phyloP scores from a whole-genome alignment of 2,888 invertebrate genomes.

The Ommatoiulus sabulosus region DNA sequence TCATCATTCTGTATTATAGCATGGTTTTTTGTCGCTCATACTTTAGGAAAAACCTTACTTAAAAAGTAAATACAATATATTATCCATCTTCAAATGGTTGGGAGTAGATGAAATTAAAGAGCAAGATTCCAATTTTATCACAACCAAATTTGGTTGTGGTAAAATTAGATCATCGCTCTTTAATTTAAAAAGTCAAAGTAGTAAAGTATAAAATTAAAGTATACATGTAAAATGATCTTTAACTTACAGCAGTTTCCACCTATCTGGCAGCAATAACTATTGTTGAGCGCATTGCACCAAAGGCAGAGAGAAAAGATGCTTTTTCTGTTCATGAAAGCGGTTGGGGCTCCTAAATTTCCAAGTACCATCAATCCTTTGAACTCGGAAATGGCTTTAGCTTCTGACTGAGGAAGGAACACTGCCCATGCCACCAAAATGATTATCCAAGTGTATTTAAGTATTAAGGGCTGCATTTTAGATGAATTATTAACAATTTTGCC shows the following conservation, averaged over 20 bases:
- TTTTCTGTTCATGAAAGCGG: neutral
- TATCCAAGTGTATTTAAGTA: neutral
- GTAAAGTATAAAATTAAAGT: too few relatives aligned
- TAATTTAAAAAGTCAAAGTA: too few relatives aligned
- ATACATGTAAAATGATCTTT: neutral
- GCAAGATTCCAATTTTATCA: too few relatives aligned
- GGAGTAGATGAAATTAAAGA: too few relatives aligned
- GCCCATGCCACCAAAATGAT: neutral
- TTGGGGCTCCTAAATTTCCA: neutral
- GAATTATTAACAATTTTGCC: neutral
- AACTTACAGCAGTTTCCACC: conserved; percentile 52
- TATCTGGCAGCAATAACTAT: conserved; percentile 20
- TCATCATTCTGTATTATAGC: too few relatives aligned
- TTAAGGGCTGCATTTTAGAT: neutral
- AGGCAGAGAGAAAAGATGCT: conserved; percentile 42
- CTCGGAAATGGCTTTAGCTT: neutral
- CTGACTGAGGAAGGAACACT: neutral
- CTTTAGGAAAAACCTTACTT: too few relatives aligned
- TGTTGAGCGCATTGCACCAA: conserved; percentile 54
- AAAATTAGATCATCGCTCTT: too few relatives aligned
- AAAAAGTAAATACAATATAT: too few relatives aligned
- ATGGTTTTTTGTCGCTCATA: too few relatives aligned
- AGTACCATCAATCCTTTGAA: neutral
- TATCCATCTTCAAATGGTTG: too few relatives aligned
- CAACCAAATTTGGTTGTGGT: too few relatives aligned